phyloP scores from a whole-genome alignment of 92 coral and sea anemone species.

The Palythoa heliodiscus region DNA sequence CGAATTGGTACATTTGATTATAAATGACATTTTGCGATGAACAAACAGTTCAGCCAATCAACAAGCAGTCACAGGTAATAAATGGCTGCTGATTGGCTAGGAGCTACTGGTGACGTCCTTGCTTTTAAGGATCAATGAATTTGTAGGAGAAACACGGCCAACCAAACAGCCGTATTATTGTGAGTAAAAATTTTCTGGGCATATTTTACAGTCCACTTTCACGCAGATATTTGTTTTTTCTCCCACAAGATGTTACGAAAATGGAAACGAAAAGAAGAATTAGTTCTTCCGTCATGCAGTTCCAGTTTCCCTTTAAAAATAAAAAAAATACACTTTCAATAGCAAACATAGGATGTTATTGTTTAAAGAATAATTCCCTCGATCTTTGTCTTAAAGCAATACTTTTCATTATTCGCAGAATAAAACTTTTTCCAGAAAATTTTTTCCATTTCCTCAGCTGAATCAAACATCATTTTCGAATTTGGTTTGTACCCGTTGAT shows the following conservation, averaged over 20 bases:
- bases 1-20: constrained; percentile 88
- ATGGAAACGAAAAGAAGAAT: not conserved
- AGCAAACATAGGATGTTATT: constrained; percentile 30
- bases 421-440: constrained; percentile 4
- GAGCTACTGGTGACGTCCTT: constrained; percentile 67
- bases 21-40: constrained; percentile 89
- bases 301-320: not conserved
- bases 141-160: constrained; percentile 62
- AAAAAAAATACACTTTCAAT: not conserved
- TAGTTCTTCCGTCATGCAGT: not conserved
- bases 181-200: constrained; percentile 65
- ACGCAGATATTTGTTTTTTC: constrained; percentile 51
- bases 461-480: constrained; percentile 34
- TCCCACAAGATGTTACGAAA: constrained; percentile 16
- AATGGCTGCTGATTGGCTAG: constrained; percentile 71
- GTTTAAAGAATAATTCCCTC: not conserved
- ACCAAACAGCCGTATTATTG: constrained; percentile 47
- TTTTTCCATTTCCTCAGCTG: constrained; percentile 21
- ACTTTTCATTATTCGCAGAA: constrained; percentile 22
- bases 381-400: constrained; percentile 16
- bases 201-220: constrained; percentile 53
- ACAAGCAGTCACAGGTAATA: constrained; percentile 60
- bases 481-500: constrained; percentile 9
- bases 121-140: constrained; percentile 82
- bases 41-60: constrained; percentile 82